Evolutionary conservation across 2,797 vertebrate genomes (phyloP).

Genomic region (Hypotaenidia philippensis): DNA sequence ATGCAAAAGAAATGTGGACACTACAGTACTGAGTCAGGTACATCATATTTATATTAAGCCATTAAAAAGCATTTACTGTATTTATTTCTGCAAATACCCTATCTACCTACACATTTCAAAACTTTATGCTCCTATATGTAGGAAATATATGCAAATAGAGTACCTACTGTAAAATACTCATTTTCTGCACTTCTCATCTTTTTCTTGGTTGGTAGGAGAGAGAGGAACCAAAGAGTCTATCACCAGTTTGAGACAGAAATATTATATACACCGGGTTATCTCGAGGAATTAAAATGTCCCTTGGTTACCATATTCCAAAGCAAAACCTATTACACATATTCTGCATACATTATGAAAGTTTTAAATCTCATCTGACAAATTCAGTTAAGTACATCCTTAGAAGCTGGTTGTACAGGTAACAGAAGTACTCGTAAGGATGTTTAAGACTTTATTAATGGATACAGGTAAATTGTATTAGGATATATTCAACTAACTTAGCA

Average conservation of each 20-base stretch:
- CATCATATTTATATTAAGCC: background rate
- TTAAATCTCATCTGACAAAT: conserved; percentile 60
- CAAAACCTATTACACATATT: conserved; percentile 57
- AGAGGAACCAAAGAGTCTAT: conserved; percentile 19
- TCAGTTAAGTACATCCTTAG: conserved; percentile 58
- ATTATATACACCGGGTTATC: background rate
- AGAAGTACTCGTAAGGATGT: conserved; percentile 5
- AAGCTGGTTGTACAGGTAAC: conserved; percentile 27
- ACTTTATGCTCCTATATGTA: conserved; percentile 5
- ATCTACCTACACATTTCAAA: background rate
- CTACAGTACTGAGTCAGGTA: background rate
- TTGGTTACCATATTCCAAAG: conserved; percentile 60
- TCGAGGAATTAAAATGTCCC: conserved; percentile 61
- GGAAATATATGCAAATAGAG: conserved; percentile 42
- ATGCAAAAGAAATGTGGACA: background rate
- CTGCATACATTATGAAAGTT: conserved; percentile 58
- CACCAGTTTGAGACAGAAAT: conserved; percentile 33
- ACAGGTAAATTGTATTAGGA: conserved; percentile 48
- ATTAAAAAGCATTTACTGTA: conserved; percentile 22
- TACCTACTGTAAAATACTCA: conserved; percentile 37
- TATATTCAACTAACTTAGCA: conserved; percentile 36
- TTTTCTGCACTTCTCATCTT: conserved; percentile 33
- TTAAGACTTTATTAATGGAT: conserved; percentile 62
- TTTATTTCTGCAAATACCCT: conserved; percentile 40
- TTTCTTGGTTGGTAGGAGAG: background rate